Evolutionary conservation across 2,888 invertebrate genomes (phyloP).

Genomic region (Melangyna quadrimaculata): DNA sequence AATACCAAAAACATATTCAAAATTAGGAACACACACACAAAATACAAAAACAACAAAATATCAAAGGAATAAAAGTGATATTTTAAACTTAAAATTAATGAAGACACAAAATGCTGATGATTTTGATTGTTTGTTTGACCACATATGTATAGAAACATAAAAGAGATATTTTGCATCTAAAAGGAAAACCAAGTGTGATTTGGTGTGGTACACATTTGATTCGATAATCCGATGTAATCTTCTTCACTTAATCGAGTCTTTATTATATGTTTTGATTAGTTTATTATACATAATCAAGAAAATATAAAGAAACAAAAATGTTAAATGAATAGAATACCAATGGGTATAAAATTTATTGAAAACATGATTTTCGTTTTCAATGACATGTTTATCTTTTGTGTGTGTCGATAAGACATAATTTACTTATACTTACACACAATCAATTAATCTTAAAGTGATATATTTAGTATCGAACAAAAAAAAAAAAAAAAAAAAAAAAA

Average conservation of each 20-base stretch:
- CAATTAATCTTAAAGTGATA: neutral
- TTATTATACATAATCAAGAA: slow-evolving; percentile 2
- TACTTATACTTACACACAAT: neutral
- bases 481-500: no score
- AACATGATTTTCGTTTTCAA: neutral
- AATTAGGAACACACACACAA: neutral
- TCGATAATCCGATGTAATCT: slow-evolving; percentile 55
- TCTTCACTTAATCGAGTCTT: slow-evolving; percentile 4
- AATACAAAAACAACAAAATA: neutral
- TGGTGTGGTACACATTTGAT: slow-evolving; percentile 21
- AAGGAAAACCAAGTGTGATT: neutral
- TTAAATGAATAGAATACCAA: neutral
- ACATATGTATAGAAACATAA: neutral
- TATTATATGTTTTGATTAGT: slow-evolving; percentile 7
- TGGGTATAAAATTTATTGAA: slow-evolving; percentile 1
- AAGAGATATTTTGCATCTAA: neutral
- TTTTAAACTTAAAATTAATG: neutral
- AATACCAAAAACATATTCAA: neutral
- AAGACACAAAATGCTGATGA: neutral
- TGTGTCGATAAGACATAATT: neutral
- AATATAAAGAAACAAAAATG: neutral
- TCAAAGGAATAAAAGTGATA: neutral
- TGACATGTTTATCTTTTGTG: neutral
- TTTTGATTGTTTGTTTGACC: neutral
- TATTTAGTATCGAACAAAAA: neutral